These are phyloP conservation scores for Polyploca ridens DNA, from an alignment of 2,888 invertebrate species.

Conservation along the genomic window DNA sequence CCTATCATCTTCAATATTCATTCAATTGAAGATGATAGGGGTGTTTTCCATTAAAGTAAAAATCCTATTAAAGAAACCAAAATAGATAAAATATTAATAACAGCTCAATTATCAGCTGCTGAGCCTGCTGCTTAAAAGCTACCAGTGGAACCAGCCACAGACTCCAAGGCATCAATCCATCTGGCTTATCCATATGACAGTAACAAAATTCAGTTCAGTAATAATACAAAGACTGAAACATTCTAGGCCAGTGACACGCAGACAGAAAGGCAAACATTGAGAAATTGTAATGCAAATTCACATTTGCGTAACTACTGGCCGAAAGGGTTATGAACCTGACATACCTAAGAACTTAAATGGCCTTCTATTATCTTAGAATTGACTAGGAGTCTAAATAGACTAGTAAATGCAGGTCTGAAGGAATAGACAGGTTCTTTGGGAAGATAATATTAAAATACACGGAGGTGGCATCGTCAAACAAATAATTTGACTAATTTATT, in stretches of 20 bases:
- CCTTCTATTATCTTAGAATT: neutral
- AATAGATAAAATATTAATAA: no score
- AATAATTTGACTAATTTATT: no score
- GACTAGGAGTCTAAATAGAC: neutral
- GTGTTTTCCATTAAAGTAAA: no score
- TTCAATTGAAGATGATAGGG: no score
- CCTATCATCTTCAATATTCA: no score
- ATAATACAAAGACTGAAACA: slow-evolving; percentile 7
- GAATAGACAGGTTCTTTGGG: neutral
- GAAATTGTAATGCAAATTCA: slow-evolving; percentile 10
- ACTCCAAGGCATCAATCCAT: neutral
- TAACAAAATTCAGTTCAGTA: neutral
- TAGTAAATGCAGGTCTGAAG: no score
- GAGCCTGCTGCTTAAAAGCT: no score
- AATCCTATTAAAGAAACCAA: no score
- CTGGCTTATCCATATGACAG: neutral
- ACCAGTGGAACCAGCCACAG: no score
- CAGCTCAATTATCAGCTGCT: no score
- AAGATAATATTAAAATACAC: neutral
- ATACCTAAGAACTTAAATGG: neutral
- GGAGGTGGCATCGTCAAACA: no score
- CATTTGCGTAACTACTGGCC: neutral
- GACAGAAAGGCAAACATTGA: slow-evolving; percentile 1
- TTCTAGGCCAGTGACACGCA: slow-evolving; percentile 6
- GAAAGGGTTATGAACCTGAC: slow-evolving; percentile 3